Evolutionary conservation across 2,113 vertebrate species (phyloP).

Genomic region (Salvelinus sp.): DNA sequence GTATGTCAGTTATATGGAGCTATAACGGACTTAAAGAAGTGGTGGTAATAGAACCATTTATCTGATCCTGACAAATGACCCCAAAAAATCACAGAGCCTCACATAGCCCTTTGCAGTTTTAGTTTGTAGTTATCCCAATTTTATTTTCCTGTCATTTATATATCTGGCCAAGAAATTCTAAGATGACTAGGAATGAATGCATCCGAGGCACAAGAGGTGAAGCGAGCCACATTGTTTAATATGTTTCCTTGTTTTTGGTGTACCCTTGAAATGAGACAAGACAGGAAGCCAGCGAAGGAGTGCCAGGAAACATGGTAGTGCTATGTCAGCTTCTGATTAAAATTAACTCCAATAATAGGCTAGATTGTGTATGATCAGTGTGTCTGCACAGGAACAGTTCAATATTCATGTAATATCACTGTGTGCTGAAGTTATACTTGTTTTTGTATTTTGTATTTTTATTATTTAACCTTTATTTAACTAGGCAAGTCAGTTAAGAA

Average conservation of each 20-base stretch:
- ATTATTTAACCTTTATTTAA: too few relatives aligned
- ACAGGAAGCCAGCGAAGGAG: slow-evolving; percentile 16
- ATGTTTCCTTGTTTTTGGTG: slow-evolving; percentile 29
- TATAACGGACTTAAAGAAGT: slow-evolving; percentile 79
- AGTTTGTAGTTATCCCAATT: slow-evolving; percentile 35
- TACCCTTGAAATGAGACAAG: slow-evolving; percentile 26
- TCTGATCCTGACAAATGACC: slow-evolving; percentile 67
- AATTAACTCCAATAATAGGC: slow-evolving; percentile 38
- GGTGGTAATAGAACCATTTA: slow-evolving; percentile 78
- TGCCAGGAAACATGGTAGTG: slow-evolving; percentile 35
- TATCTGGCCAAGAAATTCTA: not conserved
- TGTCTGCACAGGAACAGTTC: slow-evolving; percentile 10
- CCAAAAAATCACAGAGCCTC: slow-evolving; percentile 44
- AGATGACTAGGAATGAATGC: not conserved
- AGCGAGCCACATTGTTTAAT: not conserved
- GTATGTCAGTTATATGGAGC: slow-evolving; percentile 80
- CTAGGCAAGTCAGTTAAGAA: too few relatives aligned
- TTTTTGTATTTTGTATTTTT: too few relatives aligned
- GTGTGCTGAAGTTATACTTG: not conserved
- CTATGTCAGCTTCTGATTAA: slow-evolving; percentile 41
- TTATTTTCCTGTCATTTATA: slow-evolving; percentile 36
- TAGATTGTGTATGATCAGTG: slow-evolving; percentile 23
- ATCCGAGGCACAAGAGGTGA: not conserved
- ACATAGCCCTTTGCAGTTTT: slow-evolving; percentile 19
- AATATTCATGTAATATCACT: slow-evolving; percentile 22